These are phyloP conservation scores for Cataglyphis hispanica DNA, from an alignment of 1,140 invertebrate genomes.

Conservation along the genomic window DNA sequence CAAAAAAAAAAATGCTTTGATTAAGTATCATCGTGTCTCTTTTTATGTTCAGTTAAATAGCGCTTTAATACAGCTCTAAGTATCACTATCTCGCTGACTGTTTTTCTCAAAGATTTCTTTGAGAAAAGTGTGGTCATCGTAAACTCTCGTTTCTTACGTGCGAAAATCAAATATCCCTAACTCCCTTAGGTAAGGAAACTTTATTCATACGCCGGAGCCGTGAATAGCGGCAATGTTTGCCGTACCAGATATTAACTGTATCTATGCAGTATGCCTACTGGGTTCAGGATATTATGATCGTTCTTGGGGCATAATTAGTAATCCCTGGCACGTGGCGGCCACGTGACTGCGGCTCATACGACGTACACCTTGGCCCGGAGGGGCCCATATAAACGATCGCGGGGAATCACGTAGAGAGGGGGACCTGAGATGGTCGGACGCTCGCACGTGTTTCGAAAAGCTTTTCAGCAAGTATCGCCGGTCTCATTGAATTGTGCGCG, in stretches of 20 bases:
- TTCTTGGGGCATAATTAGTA: slow-evolving; percentile 85
- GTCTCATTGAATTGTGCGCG: slow-evolving; percentile 51
- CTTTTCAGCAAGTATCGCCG: slow-evolving; percentile 19
- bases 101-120: slow-evolving; percentile 13
- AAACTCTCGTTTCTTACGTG: slow-evolving; percentile 77
- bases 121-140: not conserved
- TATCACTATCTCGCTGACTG: not conserved
- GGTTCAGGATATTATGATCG: slow-evolving; percentile 84
- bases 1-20: not conserved
- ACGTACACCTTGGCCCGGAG: slow-evolving; percentile 67
- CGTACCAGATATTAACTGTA: slow-evolving; percentile 84
- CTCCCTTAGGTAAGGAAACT: slow-evolving; percentile 74
- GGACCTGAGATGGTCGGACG: not conserved
- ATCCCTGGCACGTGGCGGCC: slow-evolving; percentile 83
- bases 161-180: slow-evolving; percentile 84
- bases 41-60: not conserved
- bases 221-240: slow-evolving; percentile 81
- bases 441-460: slow-evolving; percentile 40
- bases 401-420: not conserved
- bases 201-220: slow-evolving; percentile 78
- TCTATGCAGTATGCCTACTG: slow-evolving; percentile 78
- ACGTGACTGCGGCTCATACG: slow-evolving; percentile 79
- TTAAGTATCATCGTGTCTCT: not conserved
- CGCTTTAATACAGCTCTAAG: not conserved
- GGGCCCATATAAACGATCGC: slow-evolving; percentile 57